A percentile compares a stretch with the other conserved stretches of the same genome.
phyloP scores from a whole-genome alignment of 2,888 invertebrate genomes.

The Andrena bucephala region DNA sequence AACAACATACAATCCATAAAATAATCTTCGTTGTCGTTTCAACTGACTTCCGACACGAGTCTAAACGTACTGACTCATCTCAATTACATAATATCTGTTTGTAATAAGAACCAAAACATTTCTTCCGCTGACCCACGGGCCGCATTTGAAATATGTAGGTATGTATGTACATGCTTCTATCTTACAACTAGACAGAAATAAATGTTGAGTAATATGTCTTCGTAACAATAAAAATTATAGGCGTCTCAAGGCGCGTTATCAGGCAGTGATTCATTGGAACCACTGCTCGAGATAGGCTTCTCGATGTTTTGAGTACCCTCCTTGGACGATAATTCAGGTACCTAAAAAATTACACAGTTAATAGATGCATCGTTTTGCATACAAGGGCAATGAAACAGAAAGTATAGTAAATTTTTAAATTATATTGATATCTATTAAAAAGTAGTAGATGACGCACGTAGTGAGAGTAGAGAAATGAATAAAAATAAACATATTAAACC shows the following conservation, averaged over 20 bases:
- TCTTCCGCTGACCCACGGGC: constrained; percentile 12
- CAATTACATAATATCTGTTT: constrained; percentile 1
- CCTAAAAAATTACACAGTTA: constrained; percentile 29
- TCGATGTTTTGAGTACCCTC: constrained; percentile 32
- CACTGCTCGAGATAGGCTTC: constrained; percentile 14
- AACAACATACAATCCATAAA: neutral
- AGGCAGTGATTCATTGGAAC: constrained; percentile 38
- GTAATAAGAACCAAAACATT: constrained; percentile 22
- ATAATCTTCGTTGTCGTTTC: neutral
- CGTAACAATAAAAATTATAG: constrained; percentile 29
- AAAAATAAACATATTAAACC: too few relatives aligned
- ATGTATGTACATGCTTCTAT: constrained; percentile 11
- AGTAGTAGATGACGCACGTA: too few relatives aligned
- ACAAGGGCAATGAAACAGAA: neutral
- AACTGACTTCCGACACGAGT: neutral
- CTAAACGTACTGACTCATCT: neutral
- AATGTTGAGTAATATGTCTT: constrained; percentile 38
- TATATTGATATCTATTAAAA: neutral
- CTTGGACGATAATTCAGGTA: constrained; percentile 55
- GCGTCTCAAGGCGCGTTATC: constrained; percentile 40
- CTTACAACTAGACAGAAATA: constrained; percentile 38
- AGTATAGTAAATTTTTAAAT: neutral
- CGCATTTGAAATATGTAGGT: neutral
- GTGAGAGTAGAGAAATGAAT: too few relatives aligned
- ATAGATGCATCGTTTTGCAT: neutral